These are phyloP conservation scores for Distichodus sexfasciatus DNA, from an alignment of 2,797 vertebrate genomes.

Conservation along the genomic window DNA sequence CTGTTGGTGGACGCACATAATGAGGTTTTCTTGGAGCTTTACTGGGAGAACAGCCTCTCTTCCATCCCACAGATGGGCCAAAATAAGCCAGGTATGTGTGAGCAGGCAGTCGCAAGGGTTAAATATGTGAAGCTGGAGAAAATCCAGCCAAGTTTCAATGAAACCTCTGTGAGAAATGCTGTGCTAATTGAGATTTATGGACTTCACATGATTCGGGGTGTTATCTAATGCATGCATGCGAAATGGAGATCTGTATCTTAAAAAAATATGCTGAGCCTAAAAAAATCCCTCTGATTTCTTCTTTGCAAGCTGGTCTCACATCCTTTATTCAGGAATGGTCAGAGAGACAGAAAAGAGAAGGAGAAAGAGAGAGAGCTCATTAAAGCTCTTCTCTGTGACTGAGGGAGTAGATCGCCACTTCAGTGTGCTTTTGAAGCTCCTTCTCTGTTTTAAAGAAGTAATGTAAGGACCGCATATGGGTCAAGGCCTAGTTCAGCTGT, in stretches of 20 bases:
- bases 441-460: conserved; percentile 39
- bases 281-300: conserved; percentile 43
- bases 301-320: conserved; percentile 15
- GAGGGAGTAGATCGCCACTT: conserved; percentile 39
- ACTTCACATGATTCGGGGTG: not conserved
- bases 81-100: too few species aligned
- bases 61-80: not conserved
- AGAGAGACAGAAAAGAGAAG: conserved; percentile 14
- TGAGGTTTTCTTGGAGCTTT: not conserved
- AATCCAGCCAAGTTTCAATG: not conserved
- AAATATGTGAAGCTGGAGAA: not conserved
- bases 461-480: conserved; percentile 24
- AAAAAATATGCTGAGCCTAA: conserved; percentile 32
- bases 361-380: conserved; percentile 34
- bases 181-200: not conserved
- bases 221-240: conserved; percentile 13
- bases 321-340: conserved; percentile 36
- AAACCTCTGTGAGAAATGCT: not conserved
- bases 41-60: too few species aligned
- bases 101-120: not conserved
- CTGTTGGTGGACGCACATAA: not conserved
- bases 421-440: conserved; percentile 38
- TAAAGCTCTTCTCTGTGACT: conserved; percentile 35
- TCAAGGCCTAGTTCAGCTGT: conserved; percentile 21
- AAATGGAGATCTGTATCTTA: conserved; percentile 31